These are phyloP conservation scores for Enoplolaimus lenunculus DNA, from an alignment of 2,888 invertebrate genomes.

Conservation along the genomic window DNA sequence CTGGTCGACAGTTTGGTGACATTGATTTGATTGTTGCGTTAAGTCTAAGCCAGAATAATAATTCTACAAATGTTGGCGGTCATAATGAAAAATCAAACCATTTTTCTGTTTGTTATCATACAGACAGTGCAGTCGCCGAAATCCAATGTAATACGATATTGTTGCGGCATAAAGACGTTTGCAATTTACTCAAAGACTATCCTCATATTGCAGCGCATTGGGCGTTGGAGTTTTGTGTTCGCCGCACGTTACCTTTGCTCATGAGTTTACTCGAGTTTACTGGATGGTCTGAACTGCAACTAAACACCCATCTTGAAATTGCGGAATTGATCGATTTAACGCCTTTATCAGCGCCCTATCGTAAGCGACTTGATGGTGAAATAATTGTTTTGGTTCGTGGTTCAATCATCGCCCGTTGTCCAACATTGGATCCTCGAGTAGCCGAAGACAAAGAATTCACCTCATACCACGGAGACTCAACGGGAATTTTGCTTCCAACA, in stretches of 20 bases:
- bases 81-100: no score
- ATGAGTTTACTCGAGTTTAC: neutral
- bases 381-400: conserved; percentile 9
- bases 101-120: neutral
- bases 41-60: neutral
- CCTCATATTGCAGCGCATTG: neutral
- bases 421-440: neutral
- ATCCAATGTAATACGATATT: neutral
- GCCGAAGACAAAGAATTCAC: no score
- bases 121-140: neutral
- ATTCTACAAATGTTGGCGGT: no score
- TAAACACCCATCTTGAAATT: conserved; percentile 8
- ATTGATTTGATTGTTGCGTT: neutral
- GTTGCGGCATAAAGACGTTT: neutral
- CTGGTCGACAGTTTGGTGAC: conserved; percentile 14
- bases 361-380: neutral
- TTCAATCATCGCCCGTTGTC: neutral
- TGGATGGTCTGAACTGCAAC: conserved; percentile 13
- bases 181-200: neutral
- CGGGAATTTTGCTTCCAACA: neutral
- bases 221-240: neutral
- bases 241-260: neutral
- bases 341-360: neutral
- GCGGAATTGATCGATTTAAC: conserved; percentile 3
- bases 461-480: neutral